A percentile compares a stretch with the other conserved stretches of the same genome.
Evolutionary conservation across 2,888 invertebrate genomes (phyloP).

Genomic region (Trichacis sp.): DNA sequence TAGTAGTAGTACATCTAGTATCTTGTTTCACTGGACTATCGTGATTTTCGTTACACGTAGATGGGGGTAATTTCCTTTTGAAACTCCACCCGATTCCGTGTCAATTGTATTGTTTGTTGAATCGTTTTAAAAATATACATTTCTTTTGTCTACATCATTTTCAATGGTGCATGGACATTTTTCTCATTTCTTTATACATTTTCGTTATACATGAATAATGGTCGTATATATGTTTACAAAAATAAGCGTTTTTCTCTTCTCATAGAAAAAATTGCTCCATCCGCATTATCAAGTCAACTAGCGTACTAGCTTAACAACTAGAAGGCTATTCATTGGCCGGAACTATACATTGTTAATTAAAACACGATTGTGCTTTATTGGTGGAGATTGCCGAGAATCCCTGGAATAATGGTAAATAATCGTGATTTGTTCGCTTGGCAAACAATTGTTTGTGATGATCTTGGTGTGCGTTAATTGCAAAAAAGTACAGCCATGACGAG

Average conservation of each 20-base stretch:
- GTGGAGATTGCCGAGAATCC: too few relatives aligned
- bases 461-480: background rate
- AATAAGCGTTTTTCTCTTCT: constrained; percentile 26
- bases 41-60: too few relatives aligned
- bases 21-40: too few relatives aligned
- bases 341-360: constrained; percentile 21
- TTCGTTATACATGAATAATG: constrained; percentile 8
- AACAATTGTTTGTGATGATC: too few relatives aligned
- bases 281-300: constrained; percentile 23
- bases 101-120: too few relatives aligned
- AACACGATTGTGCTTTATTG: background rate
- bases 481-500: background rate
- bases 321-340: constrained; percentile 32
- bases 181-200: background rate
- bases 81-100: too few relatives aligned
- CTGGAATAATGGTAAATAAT: background rate
- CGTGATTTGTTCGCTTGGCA: constrained; percentile 19
- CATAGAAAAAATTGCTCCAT: constrained; percentile 25
- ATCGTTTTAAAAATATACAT: too few relatives aligned
- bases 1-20: too few relatives aligned
- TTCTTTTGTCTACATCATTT: too few relatives aligned
- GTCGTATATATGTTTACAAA: constrained; percentile 26
- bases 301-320: constrained; percentile 32
- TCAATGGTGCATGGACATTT: too few relatives aligned
- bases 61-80: too few relatives aligned